These are phyloP conservation scores for Desmophyllum pertusum DNA, from an alignment of 92 coral and sea anemone species.

Conservation along the genomic window DNA sequence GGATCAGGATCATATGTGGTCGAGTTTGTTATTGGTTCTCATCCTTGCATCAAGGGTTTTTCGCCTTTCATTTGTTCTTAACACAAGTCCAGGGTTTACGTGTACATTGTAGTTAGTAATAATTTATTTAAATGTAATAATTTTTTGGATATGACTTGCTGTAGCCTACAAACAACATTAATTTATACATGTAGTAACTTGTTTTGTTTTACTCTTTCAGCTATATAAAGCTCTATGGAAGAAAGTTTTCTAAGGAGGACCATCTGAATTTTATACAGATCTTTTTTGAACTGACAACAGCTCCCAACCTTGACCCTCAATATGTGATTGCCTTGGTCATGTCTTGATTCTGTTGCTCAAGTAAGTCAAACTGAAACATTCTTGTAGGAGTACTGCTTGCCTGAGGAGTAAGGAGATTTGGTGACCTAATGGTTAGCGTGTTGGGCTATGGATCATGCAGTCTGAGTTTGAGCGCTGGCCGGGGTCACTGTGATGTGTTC, in stretches of 20 bases:
- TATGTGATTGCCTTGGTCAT: constrained; percentile 89
- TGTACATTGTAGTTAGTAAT: no score
- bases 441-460: no score
- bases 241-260: constrained; percentile 94
- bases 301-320: constrained; percentile 86
- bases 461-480: no score
- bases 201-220: constrained; percentile 39
- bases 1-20: no score
- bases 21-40: no score
- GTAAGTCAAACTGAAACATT: constrained; percentile 59
- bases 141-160: background rate
- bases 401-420: no score
- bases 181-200: background rate
- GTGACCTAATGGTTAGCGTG: no score
- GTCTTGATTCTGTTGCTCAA: constrained; percentile 79
- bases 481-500: no score
- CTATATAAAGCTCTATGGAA: constrained; percentile 90
- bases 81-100: no score
- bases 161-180: background rate
- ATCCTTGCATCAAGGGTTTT: no score
- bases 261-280: constrained; percentile 86
- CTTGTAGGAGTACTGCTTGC: background rate
- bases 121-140: no score
- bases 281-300: constrained; percentile 77
- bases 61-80: no score